Conservation (phyloP, 2,888 invertebrate species). For the Xiphydria camelus region DNA sequence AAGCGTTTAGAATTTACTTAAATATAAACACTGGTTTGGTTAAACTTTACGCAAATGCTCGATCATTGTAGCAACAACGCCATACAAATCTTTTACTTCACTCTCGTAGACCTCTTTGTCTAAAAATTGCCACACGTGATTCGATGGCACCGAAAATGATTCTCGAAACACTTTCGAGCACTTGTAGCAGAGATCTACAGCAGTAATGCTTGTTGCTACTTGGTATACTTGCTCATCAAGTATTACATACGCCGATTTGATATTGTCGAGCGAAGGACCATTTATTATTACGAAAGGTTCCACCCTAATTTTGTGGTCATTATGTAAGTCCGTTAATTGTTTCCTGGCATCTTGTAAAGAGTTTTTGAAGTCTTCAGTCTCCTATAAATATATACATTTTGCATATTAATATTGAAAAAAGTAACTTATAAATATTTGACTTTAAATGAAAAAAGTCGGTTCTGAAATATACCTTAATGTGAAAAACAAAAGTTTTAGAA, state of each 20-base stretch:
- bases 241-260: slow-evolving; percentile 12
- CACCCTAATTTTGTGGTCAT: slow-evolving; percentile 14
- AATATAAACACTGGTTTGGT: slow-evolving; percentile 4
- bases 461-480: slow-evolving; percentile 13
- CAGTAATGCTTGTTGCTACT: slow-evolving; percentile 9
- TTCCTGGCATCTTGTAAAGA: slow-evolving; percentile 4
- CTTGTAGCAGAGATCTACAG: slow-evolving; percentile 20
- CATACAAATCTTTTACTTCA: slow-evolving; percentile 5
- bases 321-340: neutral
- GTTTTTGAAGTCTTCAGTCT: slow-evolving; percentile 11
- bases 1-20: slow-evolving; percentile 7
- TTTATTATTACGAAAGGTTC: slow-evolving; percentile 19
- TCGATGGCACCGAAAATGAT: slow-evolving; percentile 9
- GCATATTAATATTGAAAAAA: slow-evolving; percentile 1
- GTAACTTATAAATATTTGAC: neutral
- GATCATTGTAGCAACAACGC: slow-evolving; percentile 10
- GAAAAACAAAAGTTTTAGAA: slow-evolving; percentile 14
- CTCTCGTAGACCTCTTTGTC: slow-evolving; percentile 11
- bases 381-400: slow-evolving; percentile 13
- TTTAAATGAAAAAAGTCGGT: neutral
- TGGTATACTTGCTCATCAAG: slow-evolving; percentile 15
- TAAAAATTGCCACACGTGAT: slow-evolving; percentile 23
- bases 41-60: slow-evolving; percentile 12
- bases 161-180: slow-evolving; percentile 12
- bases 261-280: slow-evolving; percentile 15